Conservation (phyloP, 2,888 invertebrate species). For the Acanthococcus lagerstroemiae region DNA sequence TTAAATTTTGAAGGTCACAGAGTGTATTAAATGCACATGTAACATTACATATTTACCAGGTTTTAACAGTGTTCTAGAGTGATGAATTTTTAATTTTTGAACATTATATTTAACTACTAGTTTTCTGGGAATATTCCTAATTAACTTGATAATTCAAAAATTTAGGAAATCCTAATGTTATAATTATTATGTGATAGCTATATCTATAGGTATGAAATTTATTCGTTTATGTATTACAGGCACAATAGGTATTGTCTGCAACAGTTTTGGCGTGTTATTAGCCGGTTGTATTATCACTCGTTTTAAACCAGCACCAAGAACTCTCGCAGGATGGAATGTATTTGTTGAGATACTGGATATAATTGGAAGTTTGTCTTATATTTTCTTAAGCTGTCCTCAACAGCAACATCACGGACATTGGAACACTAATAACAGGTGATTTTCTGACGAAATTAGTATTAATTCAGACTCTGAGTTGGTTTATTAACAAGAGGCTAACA, state of each 20-base stretch:
- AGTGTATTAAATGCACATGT: too few relatives aligned
- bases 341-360: slow-evolving; percentile 39
- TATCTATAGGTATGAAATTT: slow-evolving; percentile 39
- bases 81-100: background rate
- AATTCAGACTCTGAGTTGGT: background rate
- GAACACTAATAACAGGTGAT: slow-evolving; percentile 32
- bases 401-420: slow-evolving; percentile 35
- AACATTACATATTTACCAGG: too few relatives aligned
- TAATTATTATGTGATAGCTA: too few relatives aligned
- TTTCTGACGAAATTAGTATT: too few relatives aligned
- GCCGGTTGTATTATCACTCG: slow-evolving; percentile 39
- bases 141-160: too few relatives aligned
- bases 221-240: slow-evolving; percentile 36
- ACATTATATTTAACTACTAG: background rate
- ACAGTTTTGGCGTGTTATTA: slow-evolving; percentile 38
- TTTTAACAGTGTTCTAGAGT: background rate
- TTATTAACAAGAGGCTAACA: too few relatives aligned
- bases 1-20: too few relatives aligned
- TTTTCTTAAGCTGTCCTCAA: slow-evolving; percentile 40
- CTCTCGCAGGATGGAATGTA: slow-evolving; percentile 40
- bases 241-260: slow-evolving; percentile 39
- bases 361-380: slow-evolving; percentile 37
- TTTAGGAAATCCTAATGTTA: too few relatives aligned
- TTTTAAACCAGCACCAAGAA: slow-evolving; percentile 39
- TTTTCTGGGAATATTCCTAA: too few relatives aligned